Evolutionary conservation across 2,888 invertebrate species (phyloP), one percentile per base, ranked within the genome.

Genomic region (Chalcis sispes): DNA sequence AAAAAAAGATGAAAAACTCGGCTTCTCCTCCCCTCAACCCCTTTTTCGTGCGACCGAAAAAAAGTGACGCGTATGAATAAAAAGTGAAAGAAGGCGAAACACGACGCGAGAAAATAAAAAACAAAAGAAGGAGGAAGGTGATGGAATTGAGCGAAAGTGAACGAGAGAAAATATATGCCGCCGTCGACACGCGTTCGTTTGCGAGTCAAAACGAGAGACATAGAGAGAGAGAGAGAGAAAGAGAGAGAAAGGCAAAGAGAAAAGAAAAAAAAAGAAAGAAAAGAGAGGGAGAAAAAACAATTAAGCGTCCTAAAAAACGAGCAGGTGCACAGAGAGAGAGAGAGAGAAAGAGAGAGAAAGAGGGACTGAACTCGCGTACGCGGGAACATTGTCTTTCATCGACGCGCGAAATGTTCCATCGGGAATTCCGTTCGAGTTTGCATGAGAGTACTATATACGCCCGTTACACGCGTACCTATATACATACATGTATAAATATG

Each of bases 321-420:
- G 42, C 32, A 72, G 65, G 71, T 40, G 71, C 46, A 32, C 7
- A 10, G 25, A 1, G 29, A 0, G 54, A 18, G 18, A 36, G 4
- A 36, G 4, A 36, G 4, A 36, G 36, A 29, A n/a, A 58, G 25
- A 32, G n/a, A 61, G 18, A 15, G 18, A 27, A 62, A 40, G 42
- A 56, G 58, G 58, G 20, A n/a, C 10, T n/a, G n/a, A n/a, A n/a
- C n/a, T n/a, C n/a, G 27, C 23, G 52, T 1, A 27, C 32, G 58
- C 18, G 65, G 18, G 13, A 58, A 67, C 75, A 75, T 78, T 72
- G 78, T 78, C 75, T 78, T 78, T 75, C 75, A 78, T 75, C 75
- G 78, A 78, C 75, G 75, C 75, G 75, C 69, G 72, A 78, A 78
- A 78, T 72, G 72, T 72, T 72, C 69, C 78, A 78, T 75, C 65